Evolutionary conservation across 2,797 vertebrate species (phyloP).

Genomic region (Eulemur mongoz): DNA sequence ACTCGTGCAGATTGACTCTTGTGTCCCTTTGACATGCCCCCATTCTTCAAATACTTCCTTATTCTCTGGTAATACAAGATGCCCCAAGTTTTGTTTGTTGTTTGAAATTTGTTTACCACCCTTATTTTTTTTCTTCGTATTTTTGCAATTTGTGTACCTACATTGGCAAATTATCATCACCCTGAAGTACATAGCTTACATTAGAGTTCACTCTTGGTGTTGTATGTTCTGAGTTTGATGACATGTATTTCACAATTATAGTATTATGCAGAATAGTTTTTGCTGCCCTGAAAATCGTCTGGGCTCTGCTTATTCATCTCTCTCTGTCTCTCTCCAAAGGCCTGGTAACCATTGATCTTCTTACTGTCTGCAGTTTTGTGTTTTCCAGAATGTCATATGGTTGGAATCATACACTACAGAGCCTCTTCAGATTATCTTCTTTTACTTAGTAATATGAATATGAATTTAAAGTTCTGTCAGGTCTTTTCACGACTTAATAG

Average conservation of each 20-base stretch:
- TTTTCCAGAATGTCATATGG: not conserved
- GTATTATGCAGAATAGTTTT: not conserved
- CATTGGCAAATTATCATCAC: not conserved
- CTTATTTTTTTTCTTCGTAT: not conserved
- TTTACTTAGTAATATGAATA: not conserved
- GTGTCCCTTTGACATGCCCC: not conserved
- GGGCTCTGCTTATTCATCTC: not conserved
- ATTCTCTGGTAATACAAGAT: not conserved
- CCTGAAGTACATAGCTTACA: not conserved
- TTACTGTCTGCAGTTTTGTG: not conserved
- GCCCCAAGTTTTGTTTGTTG: not conserved
- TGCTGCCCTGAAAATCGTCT: not conserved
- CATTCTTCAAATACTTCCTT: not conserved
- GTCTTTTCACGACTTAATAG: constrained; percentile 9
- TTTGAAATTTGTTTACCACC: not conserved
- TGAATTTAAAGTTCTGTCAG: not conserved
- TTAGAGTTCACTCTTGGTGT: not conserved
- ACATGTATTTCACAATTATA: not conserved
- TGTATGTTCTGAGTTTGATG: not conserved
- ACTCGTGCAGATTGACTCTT: not conserved
- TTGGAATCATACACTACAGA: not conserved
- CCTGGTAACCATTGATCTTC: not conserved
- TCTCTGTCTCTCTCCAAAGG: not conserved
- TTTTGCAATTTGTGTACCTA: not conserved
- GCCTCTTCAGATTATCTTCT: constrained; percentile 9